Percentiles rank a stretch among this genome's conserved stretches.
Conservation (phyloP, 2,888 invertebrate species). For the Cacoxenus indagator region DNA sequence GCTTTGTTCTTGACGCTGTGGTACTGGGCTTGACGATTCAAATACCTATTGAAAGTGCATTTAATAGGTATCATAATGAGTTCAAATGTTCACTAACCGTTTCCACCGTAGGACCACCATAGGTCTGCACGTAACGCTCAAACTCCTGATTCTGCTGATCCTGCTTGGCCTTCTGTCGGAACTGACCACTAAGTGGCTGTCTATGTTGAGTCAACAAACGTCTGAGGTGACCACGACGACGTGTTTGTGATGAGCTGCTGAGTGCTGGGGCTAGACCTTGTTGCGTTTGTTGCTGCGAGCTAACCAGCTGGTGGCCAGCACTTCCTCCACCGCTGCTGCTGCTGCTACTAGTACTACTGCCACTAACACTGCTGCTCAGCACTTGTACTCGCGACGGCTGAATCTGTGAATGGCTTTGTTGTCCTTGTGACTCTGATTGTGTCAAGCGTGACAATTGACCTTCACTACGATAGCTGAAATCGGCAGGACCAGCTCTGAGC, state of each 20-base stretch:
- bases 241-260: slow-evolving; percentile 30
- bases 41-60: slow-evolving; percentile 51
- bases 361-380: slow-evolving; percentile 29
- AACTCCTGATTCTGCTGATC: slow-evolving; percentile 66
- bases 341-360: slow-evolving; percentile 30
- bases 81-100: slow-evolving; percentile 53
- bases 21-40: slow-evolving; percentile 60
- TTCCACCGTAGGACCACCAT: slow-evolving; percentile 68
- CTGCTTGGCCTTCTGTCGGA: slow-evolving; percentile 56
- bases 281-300: slow-evolving; percentile 32
- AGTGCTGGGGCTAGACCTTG: slow-evolving; percentile 25
- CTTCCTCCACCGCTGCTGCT: not conserved
- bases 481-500: slow-evolving; percentile 52
- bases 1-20: slow-evolving; percentile 51
- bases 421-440: slow-evolving; percentile 7
- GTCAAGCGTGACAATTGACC: slow-evolving; percentile 43
- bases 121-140: slow-evolving; percentile 66
- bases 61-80: not conserved
- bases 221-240: slow-evolving; percentile 42
- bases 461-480: slow-evolving; percentile 36
- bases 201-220: slow-evolving; percentile 29
- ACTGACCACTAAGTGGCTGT: slow-evolving; percentile 46
- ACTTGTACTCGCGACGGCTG: not conserved
- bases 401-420: slow-evolving; percentile 42
- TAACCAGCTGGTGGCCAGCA: slow-evolving; percentile 23